phyloP scores from a whole-genome alignment of 2,797 vertebrate genomes.

The Danio tinwini region DNA sequence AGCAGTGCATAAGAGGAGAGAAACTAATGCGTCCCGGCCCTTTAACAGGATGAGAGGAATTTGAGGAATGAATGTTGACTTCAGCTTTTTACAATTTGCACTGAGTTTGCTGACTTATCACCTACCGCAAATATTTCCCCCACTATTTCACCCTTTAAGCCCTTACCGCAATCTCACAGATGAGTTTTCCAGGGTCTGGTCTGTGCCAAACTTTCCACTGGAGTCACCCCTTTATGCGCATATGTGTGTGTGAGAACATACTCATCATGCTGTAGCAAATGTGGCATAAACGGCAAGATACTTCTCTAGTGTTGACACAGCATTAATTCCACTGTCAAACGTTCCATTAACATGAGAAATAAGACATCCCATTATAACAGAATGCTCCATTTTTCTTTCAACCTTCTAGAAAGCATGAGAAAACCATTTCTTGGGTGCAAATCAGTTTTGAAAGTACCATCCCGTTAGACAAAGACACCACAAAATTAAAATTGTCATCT shows the following conservation, averaged over 20 bases:
- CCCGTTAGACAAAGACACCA: slow-evolving; percentile 60
- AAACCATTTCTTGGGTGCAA: slow-evolving; percentile 49
- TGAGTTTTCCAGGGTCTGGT: slow-evolving; percentile 59
- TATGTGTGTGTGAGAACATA: slow-evolving; percentile 49
- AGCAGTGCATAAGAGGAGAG: slow-evolving; percentile 35
- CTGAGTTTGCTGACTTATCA: slow-evolving; percentile 61
- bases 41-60: slow-evolving; percentile 57
- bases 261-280: slow-evolving; percentile 46
- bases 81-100: slow-evolving; percentile 58
- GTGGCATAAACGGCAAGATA: slow-evolving; percentile 44
- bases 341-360: slow-evolving; percentile 50
- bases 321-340: slow-evolving; percentile 47
- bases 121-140: slow-evolving; percentile 62
- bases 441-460: slow-evolving; percentile 70
- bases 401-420: neutral
- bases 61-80: slow-evolving; percentile 63
- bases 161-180: slow-evolving; percentile 62
- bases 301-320: slow-evolving; percentile 39
- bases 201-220: slow-evolving; percentile 63
- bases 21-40: slow-evolving; percentile 36
- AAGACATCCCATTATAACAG: slow-evolving; percentile 31
- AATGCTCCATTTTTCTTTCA: slow-evolving; percentile 26
- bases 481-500: neutral
- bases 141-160: slow-evolving; percentile 65
- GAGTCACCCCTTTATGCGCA: slow-evolving; percentile 48